These are phyloP conservation scores for Trematomus bernacchii DNA, from an alignment of 2,797 vertebrate species.

Conservation along the genomic window DNA sequence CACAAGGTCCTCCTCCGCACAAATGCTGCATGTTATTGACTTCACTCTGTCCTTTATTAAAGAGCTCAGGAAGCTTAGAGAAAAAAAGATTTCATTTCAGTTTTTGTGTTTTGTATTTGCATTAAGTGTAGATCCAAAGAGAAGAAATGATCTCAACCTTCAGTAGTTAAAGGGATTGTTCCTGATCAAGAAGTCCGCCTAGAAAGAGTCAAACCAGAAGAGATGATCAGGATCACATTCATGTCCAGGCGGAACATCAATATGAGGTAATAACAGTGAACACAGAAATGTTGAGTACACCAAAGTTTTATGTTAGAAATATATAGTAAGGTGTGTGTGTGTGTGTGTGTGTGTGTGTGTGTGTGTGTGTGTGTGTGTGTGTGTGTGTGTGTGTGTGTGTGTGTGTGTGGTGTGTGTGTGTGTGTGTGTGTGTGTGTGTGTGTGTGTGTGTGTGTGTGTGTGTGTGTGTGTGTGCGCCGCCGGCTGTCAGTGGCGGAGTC, in stretches of 20 bases:
- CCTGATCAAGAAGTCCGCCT: constrained; percentile 94
- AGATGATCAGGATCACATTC: not conserved
- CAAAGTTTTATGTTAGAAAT: too few relatives aligned
- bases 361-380: too few relatives aligned
- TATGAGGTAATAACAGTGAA: not conserved
- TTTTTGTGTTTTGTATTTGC: not conserved
- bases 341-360: too few relatives aligned
- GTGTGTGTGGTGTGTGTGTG: too few relatives aligned
- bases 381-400: too few relatives aligned
- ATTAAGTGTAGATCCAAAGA: not conserved
- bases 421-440: too few relatives aligned
- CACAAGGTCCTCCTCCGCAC: constrained; percentile 22
- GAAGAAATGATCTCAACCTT: constrained; percentile 20
- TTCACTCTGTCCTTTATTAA: constrained; percentile 20
- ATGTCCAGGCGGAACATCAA: too few relatives aligned
- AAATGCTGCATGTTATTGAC: constrained; percentile 27
- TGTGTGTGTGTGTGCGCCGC: too few relatives aligned
- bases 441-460: too few relatives aligned
- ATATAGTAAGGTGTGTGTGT: too few relatives aligned
- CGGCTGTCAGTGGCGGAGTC: too few relatives aligned
- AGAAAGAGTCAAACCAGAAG: constrained; percentile 51
- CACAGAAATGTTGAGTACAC: not conserved
- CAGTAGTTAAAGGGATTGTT: constrained; percentile 85
- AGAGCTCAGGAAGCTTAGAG: constrained; percentile 1
- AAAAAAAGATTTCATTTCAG: not conserved